These are phyloP conservation scores for Ochotona princeps DNA, from an alignment of 2,113 vertebrate species.

Conservation along the genomic window DNA sequence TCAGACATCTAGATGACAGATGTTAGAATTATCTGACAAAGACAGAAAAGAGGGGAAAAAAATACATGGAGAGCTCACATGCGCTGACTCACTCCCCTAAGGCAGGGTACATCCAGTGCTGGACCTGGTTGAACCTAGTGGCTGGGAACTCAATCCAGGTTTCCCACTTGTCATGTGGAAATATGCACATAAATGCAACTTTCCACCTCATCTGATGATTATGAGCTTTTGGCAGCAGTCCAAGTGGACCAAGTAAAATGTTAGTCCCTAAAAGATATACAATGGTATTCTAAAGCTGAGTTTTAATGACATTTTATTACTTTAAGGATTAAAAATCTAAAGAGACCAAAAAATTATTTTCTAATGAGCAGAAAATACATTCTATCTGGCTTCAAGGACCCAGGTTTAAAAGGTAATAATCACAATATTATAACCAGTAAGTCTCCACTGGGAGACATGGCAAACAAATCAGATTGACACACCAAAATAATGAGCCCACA, in stretches of 20 bases:
- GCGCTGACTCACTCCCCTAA: too few relatives aligned
- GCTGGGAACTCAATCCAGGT: neutral
- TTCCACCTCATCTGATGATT: conserved; percentile 65
- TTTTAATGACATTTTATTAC: neutral
- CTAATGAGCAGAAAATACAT: conserved; percentile 40
- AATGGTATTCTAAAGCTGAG: neutral
- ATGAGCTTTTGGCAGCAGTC: conserved; percentile 18
- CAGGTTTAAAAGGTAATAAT: conserved; percentile 73
- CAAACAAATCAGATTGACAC: conserved; percentile 64
- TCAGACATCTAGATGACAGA: too few relatives aligned
- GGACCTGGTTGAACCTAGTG: neutral
- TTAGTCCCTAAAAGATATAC: conserved; percentile 6
- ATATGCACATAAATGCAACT: conserved; percentile 30
- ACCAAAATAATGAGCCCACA: conserved; percentile 65
- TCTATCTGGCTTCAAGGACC: conserved; percentile 67
- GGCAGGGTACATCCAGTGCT: too few relatives aligned
- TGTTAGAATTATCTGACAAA: too few relatives aligned
- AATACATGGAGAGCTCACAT: too few relatives aligned
- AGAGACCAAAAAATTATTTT: conserved; percentile 57
- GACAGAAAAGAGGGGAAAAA: too few relatives aligned
- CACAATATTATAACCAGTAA: conserved; percentile 42
- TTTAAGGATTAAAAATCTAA: conserved; percentile 24
- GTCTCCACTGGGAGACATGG: conserved; percentile 45
- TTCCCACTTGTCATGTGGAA: neutral
- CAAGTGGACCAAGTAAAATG: conserved; percentile 35